Percentiles rank a stretch among this genome's conserved stretches.
Evolutionary conservation across 1,140 invertebrate genomes (phyloP).

Genomic region (Thaumatotibia leucotreta): DNA sequence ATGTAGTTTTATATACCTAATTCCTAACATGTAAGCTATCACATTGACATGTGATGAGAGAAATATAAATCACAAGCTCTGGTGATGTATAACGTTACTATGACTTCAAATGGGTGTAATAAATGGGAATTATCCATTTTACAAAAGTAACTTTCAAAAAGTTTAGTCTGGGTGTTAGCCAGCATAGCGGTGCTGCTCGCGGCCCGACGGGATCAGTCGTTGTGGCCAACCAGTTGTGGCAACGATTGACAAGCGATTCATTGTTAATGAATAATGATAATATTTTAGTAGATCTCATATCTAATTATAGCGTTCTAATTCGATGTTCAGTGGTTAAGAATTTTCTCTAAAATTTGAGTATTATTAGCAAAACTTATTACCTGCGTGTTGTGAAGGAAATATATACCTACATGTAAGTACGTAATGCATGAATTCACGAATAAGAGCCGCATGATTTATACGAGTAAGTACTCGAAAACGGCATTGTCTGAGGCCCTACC

Average conservation of each 20-base stretch:
- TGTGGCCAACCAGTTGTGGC: too few relatives aligned
- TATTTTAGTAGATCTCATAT: conserved; percentile 12
- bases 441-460: background rate
- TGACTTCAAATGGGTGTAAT: conserved; percentile 28
- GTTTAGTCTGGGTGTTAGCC: conserved; percentile 30
- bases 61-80: conserved; percentile 22
- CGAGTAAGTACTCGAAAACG: background rate
- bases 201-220: too few relatives aligned
- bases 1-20: conserved; percentile 21
- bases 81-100: conserved; percentile 37
- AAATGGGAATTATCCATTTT: conserved; percentile 49
- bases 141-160: conserved; percentile 58
- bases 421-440: background rate
- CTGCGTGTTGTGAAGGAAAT: background rate
- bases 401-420: background rate
- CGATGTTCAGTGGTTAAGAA: conserved; percentile 5
- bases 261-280: background rate
- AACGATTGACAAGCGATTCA: background rate
- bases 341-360: conserved; percentile 9
- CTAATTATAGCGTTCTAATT: conserved; percentile 7
- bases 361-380: conserved; percentile 4
- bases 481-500: too few relatives aligned
- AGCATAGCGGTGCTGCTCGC: too few relatives aligned
- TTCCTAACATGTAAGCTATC: background rate
- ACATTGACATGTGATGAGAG: background rate